Conservation (phyloP, 2,888 invertebrate genomes). For the Entomobrya proxima region DNA sequence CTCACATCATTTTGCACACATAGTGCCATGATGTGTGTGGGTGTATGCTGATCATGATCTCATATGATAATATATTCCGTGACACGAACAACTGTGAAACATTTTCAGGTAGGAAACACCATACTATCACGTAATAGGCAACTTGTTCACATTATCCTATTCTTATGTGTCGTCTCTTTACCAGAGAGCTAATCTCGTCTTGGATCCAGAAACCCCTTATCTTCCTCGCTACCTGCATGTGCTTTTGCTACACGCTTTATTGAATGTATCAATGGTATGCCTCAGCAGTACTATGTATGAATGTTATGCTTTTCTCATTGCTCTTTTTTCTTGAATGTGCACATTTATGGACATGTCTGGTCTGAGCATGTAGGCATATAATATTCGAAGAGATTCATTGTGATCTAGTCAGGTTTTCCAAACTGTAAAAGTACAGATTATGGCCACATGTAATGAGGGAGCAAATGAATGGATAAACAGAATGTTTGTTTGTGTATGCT, state of each 20-base stretch:
- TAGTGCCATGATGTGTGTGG: conserved; percentile 2
- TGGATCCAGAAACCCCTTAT: conserved; percentile 1
- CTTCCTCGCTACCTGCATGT: conserved; percentile 13
- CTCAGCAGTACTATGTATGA: background rate
- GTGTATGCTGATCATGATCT: conserved; percentile 29
- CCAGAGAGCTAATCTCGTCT: background rate
- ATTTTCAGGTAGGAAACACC: conserved; percentile 3
- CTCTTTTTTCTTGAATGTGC: background rate
- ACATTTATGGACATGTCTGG: background rate
- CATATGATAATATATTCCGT: background rate
- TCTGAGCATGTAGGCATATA: background rate
- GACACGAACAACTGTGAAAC: conserved; percentile 23
- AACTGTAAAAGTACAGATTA: no score
- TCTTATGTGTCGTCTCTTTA: background rate
- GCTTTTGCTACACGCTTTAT: conserved; percentile 4
- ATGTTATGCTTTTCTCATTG: background rate
- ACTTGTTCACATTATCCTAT: background rate
- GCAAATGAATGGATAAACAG: no score
- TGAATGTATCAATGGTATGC: background rate
- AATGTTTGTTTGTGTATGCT: no score
- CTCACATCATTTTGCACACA: background rate
- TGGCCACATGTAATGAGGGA: no score
- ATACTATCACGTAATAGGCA: background rate
- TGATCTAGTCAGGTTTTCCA: no score
- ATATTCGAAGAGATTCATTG: background rate